Evolutionary conservation across 2,113 vertebrate genomes (phyloP).

Genomic region (Centropristis striata): DNA sequence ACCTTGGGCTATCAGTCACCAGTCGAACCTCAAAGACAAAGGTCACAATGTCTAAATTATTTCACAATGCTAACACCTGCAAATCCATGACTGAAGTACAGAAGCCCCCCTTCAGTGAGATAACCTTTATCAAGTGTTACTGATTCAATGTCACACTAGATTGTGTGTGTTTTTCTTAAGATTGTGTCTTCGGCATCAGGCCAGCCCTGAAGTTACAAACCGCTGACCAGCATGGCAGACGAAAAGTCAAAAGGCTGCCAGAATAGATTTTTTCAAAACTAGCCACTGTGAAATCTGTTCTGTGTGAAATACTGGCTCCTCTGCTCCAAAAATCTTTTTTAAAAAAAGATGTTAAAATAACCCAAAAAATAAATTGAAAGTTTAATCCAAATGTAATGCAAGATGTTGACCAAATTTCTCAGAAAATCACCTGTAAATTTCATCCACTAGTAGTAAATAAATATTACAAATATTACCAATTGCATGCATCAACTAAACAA

Average conservation of each 20-base stretch:
- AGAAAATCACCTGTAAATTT: too few species aligned
- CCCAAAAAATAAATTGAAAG: too few species aligned
- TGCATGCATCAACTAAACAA: too few species aligned
- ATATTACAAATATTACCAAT: too few species aligned
- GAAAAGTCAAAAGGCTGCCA: not conserved
- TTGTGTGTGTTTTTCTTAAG: not conserved
- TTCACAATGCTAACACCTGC: not conserved
- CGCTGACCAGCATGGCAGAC: not conserved
- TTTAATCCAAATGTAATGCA: too few species aligned
- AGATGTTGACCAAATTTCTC: too few species aligned
- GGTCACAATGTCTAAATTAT: slow-evolving; percentile 6
- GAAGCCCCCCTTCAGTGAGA: not conserved
- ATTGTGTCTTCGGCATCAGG: not conserved
- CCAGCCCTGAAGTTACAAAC: not conserved
- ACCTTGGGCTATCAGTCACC: slow-evolving; percentile 12
- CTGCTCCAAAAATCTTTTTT: not conserved
- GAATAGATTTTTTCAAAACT: not conserved
- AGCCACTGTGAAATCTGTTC: not conserved
- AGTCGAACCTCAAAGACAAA: slow-evolving; percentile 31
- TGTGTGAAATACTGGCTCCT: not conserved
- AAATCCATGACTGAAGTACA: not conserved
- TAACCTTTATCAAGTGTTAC: slow-evolving; percentile 4
- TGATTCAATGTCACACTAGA: not conserved
- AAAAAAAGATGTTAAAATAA: too few species aligned
- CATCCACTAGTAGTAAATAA: too few species aligned